Conservation (phyloP, 2,888 invertebrate species). For the Hyppa rectilinea region DNA sequence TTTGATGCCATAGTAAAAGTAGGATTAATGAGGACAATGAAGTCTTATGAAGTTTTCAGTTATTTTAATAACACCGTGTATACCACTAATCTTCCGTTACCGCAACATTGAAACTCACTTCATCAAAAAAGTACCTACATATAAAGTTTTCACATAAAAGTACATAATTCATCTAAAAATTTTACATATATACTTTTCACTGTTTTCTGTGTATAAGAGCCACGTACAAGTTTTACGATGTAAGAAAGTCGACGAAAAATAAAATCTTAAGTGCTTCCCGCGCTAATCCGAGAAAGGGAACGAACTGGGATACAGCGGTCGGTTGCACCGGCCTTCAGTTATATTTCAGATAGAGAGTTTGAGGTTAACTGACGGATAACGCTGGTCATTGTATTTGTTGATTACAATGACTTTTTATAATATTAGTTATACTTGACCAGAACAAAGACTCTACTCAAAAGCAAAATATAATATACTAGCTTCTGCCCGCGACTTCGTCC, state of each 20-base stretch:
- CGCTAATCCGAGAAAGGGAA: conserved; percentile 79
- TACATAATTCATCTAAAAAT: conserved; percentile 16
- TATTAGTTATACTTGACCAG: not conserved
- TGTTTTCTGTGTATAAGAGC: conserved; percentile 67
- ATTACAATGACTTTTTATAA: not conserved
- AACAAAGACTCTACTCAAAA: no score
- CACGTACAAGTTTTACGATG: conserved; percentile 80
- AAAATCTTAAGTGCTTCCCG: conserved; percentile 83
- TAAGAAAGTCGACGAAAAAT: conserved; percentile 76
- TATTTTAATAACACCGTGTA: not conserved
- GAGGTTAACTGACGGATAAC: not conserved
- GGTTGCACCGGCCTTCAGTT: conserved; percentile 45
- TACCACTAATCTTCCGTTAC: not conserved
- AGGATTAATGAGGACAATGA: not conserved
- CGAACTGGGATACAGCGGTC: conserved; percentile 69
- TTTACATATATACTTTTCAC: conserved; percentile 47
- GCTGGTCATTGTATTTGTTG: not conserved
- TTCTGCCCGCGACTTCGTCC: no score
- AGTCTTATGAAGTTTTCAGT: not conserved
- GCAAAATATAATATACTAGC: no score
- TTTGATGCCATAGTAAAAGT: not conserved
- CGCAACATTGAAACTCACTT: not conserved
- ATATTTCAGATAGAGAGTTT: conserved; percentile 1
- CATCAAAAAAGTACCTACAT: not conserved
- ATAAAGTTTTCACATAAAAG: conserved; percentile 1